phyloP scores from a whole-genome alignment of 2,888 invertebrate species.

The Nomada flava region DNA sequence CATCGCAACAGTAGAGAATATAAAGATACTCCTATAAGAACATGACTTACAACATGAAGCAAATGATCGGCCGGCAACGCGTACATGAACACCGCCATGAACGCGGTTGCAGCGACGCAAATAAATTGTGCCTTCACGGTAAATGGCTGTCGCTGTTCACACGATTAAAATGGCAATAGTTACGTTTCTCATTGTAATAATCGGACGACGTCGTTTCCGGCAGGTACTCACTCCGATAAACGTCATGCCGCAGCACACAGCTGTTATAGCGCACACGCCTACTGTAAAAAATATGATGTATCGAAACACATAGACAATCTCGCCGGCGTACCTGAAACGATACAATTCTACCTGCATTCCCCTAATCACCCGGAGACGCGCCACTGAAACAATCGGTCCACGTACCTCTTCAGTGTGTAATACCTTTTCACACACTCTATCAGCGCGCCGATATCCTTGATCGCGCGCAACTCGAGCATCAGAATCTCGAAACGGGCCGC shows the following conservation, averaged over 20 bases:
- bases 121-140: conserved; percentile 66
- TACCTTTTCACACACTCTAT: conserved; percentile 68
- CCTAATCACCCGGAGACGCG: no score
- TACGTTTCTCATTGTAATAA: no score
- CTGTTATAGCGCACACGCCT: not conserved
- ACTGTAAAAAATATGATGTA: conserved; percentile 32
- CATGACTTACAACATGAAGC: conserved; percentile 57
- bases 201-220: no score
- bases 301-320: conserved; percentile 27
- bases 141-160: conserved; percentile 57
- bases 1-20: conserved; percentile 3
- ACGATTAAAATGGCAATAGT: no score
- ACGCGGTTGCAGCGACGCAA: conserved; percentile 57
- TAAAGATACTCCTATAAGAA: conserved; percentile 10
- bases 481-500: conserved; percentile 73
- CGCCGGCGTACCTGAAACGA: conserved; percentile 38
- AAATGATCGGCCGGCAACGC: conserved; percentile 74
- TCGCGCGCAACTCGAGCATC: conserved; percentile 48
- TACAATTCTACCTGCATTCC: no score
- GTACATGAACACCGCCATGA: conserved; percentile 69
- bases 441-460: conserved; percentile 49
- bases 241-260: conserved; percentile 38
- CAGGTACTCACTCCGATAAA: conserved; percentile 48
- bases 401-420: conserved; percentile 69
- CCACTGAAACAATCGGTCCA: not conserved